phyloP scores from a whole-genome alignment of 2,888 invertebrate species.

The Metacarcinus magister region DNA sequence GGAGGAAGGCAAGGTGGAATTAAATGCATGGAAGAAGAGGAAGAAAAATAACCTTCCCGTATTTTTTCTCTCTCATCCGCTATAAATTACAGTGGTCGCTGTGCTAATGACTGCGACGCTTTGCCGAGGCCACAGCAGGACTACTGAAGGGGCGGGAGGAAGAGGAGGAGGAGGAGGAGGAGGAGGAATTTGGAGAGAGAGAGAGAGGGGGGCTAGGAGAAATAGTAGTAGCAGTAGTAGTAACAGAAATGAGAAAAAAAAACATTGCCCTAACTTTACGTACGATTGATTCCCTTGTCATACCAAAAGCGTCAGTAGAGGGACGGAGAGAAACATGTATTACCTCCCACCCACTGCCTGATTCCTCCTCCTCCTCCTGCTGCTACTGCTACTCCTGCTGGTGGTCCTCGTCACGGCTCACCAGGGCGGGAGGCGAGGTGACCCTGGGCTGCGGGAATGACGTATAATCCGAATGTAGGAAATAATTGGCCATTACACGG shows the following conservation, averaged over 20 bases:
- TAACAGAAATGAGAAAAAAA: not conserved
- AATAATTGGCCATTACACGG: conserved; percentile 75
- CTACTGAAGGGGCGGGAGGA: not conserved
- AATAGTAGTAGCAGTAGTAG: not conserved
- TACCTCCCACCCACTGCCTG: not conserved
- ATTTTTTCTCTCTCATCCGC: not conserved
- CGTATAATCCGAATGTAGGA: conserved; percentile 60
- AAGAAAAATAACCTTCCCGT: not conserved
- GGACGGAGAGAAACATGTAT: not conserved
- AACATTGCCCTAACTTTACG: no score
- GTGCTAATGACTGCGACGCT: conserved; percentile 46
- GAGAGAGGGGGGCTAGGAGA: not conserved
- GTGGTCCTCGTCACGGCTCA: not conserved
- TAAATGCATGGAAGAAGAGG: not conserved
- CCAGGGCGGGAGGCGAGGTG: conserved; percentile 4
- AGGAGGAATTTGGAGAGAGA: not conserved
- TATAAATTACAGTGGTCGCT: conserved; percentile 17
- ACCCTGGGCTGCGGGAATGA: conserved; percentile 20
- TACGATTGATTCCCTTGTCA: no score
- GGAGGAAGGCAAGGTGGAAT: not conserved
- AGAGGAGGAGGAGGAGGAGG: not conserved
- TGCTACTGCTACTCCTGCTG: not conserved
- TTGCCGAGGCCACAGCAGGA: not conserved
- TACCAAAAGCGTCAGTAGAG: not conserved
- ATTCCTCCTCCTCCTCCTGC: not conserved